Percentiles rank a stretch among this genome's conserved stretches.
Evolutionary conservation across 1,140 invertebrate genomes (phyloP).

Genomic region (Pteromalus puparum): DNA sequence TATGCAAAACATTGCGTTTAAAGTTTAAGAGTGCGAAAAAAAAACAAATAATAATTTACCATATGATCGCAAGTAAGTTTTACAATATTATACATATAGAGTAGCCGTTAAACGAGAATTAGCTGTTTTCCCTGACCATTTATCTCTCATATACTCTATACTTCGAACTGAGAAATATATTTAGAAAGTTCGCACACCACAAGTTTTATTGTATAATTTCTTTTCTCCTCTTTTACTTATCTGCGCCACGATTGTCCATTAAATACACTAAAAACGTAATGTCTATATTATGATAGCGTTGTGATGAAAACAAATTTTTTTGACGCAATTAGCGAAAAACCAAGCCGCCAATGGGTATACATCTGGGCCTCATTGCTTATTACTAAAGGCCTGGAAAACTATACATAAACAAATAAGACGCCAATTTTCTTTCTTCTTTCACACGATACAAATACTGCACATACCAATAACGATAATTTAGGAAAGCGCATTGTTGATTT

Average conservation of each 20-base stretch:
- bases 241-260: background rate
- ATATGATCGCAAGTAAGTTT: constrained; percentile 44
- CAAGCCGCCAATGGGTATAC: background rate
- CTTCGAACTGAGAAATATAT: constrained; percentile 43
- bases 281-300: background rate
- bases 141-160: constrained; percentile 24
- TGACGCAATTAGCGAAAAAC: no score
- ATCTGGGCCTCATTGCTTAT: no score
- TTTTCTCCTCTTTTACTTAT: constrained; percentile 26
- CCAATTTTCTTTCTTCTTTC: constrained; percentile 13
- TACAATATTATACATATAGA: constrained; percentile 40
- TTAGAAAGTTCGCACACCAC: constrained; percentile 30
- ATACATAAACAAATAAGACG: background rate
- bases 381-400: no score
- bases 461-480: background rate
- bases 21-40: constrained; percentile 38
- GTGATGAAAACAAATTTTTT: background rate
- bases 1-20: constrained; percentile 42
- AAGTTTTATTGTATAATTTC: constrained; percentile 39
- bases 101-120: constrained; percentile 34
- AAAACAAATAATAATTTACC: constrained; percentile 36
- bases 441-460: background rate
- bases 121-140: constrained; percentile 36
- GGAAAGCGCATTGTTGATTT: constrained; percentile 44
- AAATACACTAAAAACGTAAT: background rate